Conservation (phyloP, 2,113 vertebrate genomes). For the Semnornis frantzii region DNA sequence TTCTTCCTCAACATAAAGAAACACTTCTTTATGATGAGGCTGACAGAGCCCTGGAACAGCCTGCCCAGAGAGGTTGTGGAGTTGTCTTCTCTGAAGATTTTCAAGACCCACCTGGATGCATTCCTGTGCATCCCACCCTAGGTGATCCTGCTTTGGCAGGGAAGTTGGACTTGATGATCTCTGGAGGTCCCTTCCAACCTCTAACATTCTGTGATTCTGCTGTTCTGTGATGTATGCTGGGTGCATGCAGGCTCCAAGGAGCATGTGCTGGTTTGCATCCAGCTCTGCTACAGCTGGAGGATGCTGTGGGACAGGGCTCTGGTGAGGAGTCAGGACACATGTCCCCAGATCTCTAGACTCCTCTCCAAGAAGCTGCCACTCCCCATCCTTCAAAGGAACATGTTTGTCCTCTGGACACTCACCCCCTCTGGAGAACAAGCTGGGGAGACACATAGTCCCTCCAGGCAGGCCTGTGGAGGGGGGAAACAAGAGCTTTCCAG, state of each 20-base stretch:
- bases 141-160: no score
- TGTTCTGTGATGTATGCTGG: no score
- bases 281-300: fast-evolving
- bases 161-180: no score
- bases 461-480: not conserved
- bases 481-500: not conserved
- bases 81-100: no score
- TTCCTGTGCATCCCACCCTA: no score
- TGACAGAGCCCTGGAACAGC: no score
- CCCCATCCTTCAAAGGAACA: not conserved
- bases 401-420: not conserved
- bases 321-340: not conserved
- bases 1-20: no score
- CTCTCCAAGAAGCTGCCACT: not conserved
- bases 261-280: fast-evolving
- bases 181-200: no score
- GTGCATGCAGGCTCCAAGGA: not conserved
- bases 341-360: not conserved
- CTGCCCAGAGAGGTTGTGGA: no score
- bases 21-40: no score
- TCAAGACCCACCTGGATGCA: no score
- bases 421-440: not conserved
- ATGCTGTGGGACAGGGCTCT: not conserved
- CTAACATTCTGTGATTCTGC: no score
- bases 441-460: not conserved